phyloP scores from a whole-genome alignment of 2,888 invertebrate species.

The Chymomyza caudatula region DNA sequence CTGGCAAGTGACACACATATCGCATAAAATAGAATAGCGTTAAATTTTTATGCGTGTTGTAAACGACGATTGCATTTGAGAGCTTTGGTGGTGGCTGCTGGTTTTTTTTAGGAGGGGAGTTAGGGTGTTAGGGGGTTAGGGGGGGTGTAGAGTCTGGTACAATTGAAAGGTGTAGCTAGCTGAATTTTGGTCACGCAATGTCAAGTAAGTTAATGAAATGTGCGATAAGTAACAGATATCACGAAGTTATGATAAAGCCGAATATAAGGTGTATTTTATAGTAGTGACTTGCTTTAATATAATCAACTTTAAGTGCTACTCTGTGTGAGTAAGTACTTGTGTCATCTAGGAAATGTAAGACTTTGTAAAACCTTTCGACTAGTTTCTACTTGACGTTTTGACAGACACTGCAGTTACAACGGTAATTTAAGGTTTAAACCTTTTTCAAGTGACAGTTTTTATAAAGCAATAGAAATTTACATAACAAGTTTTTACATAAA shows the following conservation, averaged over 20 bases:
- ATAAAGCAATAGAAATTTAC: too few relatives aligned
- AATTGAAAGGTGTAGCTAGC: slow-evolving; percentile 53
- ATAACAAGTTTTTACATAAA: too few relatives aligned
- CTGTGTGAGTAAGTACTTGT: neutral
- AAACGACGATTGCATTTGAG: neutral
- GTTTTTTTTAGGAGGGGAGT: neutral
- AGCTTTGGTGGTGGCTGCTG: neutral
- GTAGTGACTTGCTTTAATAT: neutral
- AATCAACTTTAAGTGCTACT: neutral
- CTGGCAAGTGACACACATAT: slow-evolving; percentile 55
- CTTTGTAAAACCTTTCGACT: too few relatives aligned
- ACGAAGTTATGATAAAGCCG: neutral
- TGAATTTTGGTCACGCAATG: slow-evolving; percentile 56
- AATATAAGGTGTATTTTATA: slow-evolving; percentile 15
- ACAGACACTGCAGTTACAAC: too few relatives aligned
- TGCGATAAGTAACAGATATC: slow-evolving; percentile 20
- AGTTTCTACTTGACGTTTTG: too few relatives aligned
- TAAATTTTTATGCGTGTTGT: slow-evolving; percentile 66
- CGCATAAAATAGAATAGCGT: slow-evolving; percentile 62
- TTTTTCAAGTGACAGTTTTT: too few relatives aligned
- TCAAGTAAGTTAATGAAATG: slow-evolving; percentile 33
- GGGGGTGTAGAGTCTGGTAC: slow-evolving; percentile 22
- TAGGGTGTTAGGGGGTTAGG: slow-evolving; percentile 3
- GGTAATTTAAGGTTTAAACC: too few relatives aligned
- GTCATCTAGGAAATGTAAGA: neutral